A percentile compares a stretch with the other conserved stretches of the same genome.
Evolutionary conservation across 2,113 vertebrate species (phyloP).

Genomic region (Malaclemys terrapin): DNA sequence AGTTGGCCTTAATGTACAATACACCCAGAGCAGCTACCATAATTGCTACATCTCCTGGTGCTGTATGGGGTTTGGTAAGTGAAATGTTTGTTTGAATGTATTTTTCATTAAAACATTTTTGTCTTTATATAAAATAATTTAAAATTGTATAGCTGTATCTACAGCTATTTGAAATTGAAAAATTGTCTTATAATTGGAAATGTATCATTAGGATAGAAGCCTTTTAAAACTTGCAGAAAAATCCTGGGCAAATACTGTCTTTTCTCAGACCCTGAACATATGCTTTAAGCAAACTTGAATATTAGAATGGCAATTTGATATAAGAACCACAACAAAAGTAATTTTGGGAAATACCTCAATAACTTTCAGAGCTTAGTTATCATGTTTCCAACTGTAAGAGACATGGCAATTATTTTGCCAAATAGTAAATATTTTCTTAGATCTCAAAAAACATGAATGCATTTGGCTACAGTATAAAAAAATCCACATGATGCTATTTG

Average conservation of each 20-base stretch:
- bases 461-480: not conserved
- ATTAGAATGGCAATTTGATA: not conserved
- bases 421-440: not conserved
- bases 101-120: conserved; percentile 15
- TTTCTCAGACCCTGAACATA: not conserved
- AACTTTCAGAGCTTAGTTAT: not conserved
- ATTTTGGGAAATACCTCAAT: not conserved
- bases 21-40: conserved; percentile 98
- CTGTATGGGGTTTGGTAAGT: conserved; percentile 98
- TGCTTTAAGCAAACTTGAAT: not conserved
- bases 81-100: conserved; percentile 1
- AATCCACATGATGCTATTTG: not conserved
- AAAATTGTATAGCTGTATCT: not conserved
- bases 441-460: not conserved
- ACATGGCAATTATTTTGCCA: not conserved
- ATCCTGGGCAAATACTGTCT: not conserved
- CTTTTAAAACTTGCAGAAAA: not conserved
- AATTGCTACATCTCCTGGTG: conserved; percentile 93
- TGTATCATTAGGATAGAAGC: not conserved
- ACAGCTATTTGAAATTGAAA: not conserved
- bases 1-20: conserved; percentile 99
- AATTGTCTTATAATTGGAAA: not conserved
- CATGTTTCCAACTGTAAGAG: not conserved
- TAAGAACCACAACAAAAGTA: not conserved
- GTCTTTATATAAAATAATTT: not conserved